A percentile compares a stretch with the other conserved stretches of the same genome.
Evolutionary conservation across 2,888 invertebrate species (phyloP).

Genomic region (Hololepta plana): DNA sequence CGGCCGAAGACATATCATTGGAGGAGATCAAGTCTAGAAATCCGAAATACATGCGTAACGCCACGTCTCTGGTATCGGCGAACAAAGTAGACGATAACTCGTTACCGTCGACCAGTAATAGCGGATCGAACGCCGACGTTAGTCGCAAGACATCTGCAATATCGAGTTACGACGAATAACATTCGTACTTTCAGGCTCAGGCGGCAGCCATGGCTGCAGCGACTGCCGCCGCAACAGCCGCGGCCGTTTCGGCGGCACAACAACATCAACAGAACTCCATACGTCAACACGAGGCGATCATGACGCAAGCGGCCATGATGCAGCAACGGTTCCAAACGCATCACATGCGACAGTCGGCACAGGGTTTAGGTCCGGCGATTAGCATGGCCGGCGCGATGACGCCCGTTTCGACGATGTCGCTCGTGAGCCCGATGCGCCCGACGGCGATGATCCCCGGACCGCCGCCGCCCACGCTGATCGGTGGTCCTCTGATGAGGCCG

Average conservation of each 20-base stretch:
- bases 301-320: conserved; percentile 23
- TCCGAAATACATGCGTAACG: conserved; percentile 35
- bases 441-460: conserved; percentile 30
- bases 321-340: conserved; percentile 29
- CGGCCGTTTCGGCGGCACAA: conserved; percentile 30
- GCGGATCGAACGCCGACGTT: neutral
- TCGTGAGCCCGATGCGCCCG: conserved; percentile 35
- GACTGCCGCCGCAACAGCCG: conserved; percentile 18
- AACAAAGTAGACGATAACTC: too few relatives aligned
- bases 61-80: neutral
- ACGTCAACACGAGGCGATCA: conserved; percentile 10
- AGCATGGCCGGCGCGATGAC: conserved; percentile 26
- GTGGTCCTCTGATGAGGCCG: conserved; percentile 45
- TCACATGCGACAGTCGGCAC: too few relatives aligned
- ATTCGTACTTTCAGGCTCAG: conserved; percentile 5
- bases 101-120: conserved; percentile 1
- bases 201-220: conserved; percentile 6
- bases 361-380: conserved; percentile 26
- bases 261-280: conserved; percentile 24
- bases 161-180: neutral
- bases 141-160: neutral
- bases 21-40: conserved; percentile 64
- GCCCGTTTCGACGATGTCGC: conserved; percentile 29
- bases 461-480: conserved; percentile 25
- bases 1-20: conserved; percentile 80